Base-by-base conservation (phyloP, 2,888 invertebrate species). In the Tenthredo livida region DNA sequence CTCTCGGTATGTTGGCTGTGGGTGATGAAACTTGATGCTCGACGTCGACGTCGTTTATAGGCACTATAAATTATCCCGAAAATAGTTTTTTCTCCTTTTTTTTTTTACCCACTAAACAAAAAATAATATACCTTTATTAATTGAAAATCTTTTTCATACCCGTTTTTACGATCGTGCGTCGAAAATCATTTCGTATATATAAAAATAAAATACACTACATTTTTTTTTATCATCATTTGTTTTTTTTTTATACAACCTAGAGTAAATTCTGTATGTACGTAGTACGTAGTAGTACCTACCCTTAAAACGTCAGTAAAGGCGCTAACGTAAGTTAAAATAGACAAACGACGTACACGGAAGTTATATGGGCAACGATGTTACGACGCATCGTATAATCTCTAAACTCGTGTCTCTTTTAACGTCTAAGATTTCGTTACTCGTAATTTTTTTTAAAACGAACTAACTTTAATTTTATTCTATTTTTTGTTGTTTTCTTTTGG, bases 291-390 rank as follows among this genome's bases (percentile, higher is more conserved):
- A 10, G n/a, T 21, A 58, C 9, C 58, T 58, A 21, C 61, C 61
- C 61, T 25, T 67, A 17, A 17, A 67, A 67, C 33, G 67, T 21
- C 17, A 67, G 67, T 10, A 7, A 67, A 67, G 29, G 67, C 17
- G 67, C 67, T 50, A 50, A 50, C 50, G 54, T n/a, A 54, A 54
- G 33, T 33, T 67, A 67, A 67, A 67, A 67, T 67, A 67, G 67
- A 67, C 67, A 67, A 67, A 67, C 33, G 65, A 47, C 10, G 12
- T 7, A 67, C 33, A 33, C 67, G 67, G 67, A 67, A 67, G 67
- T 67, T 67, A 67, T 67, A 33, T 33, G 15, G 15, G 17, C 33
- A 12, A 6, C 15, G 33, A 33, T 37, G 29, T 67, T 67, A 67
- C 67, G 67, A 67, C 33, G 67, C 33, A 25, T 67, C 67, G 67